Percentiles rank a stretch among this genome's conserved stretches.
Conservation (phyloP, 2,888 invertebrate genomes). For the Lypha dubia region DNA sequence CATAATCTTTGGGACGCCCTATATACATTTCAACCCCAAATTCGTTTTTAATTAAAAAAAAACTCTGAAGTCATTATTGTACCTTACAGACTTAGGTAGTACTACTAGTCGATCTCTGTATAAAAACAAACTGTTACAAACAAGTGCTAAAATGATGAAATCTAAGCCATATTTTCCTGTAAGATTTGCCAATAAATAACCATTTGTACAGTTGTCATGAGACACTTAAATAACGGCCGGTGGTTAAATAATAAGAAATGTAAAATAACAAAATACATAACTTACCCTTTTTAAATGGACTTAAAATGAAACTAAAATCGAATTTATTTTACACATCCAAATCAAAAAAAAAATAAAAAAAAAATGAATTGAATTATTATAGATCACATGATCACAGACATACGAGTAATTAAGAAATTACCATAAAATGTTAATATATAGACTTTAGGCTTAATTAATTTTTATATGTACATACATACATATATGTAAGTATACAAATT, state of each 20-base stretch:
- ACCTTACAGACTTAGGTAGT: too few species aligned
- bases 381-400: conserved; percentile 43
- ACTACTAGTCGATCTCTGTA: too few species aligned
- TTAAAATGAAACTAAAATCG: conserved; percentile 74
- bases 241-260: conserved; percentile 23
- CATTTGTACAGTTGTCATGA: not conserved
- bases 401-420: conserved; percentile 39
- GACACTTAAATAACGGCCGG: not conserved
- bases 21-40: too few species aligned
- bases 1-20: too few species aligned
- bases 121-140: too few species aligned
- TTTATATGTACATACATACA: conserved; percentile 27
- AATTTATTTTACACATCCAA: conserved; percentile 77
- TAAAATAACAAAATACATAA: conserved; percentile 28
- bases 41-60: too few species aligned
- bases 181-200: not conserved
- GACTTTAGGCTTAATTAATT: conserved; percentile 36
- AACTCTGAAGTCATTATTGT: too few species aligned
- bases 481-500: too few species aligned
- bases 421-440: conserved; percentile 45
- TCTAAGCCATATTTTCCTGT: not conserved
- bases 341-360: conserved; percentile 39
- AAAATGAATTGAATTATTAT: conserved; percentile 22
- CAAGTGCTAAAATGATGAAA: too few species aligned
- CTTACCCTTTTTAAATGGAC: conserved; percentile 67